These are phyloP conservation scores for Actinostola sp. DNA, from an alignment of 92 coral and sea anemone species.

Conservation along the genomic window DNA sequence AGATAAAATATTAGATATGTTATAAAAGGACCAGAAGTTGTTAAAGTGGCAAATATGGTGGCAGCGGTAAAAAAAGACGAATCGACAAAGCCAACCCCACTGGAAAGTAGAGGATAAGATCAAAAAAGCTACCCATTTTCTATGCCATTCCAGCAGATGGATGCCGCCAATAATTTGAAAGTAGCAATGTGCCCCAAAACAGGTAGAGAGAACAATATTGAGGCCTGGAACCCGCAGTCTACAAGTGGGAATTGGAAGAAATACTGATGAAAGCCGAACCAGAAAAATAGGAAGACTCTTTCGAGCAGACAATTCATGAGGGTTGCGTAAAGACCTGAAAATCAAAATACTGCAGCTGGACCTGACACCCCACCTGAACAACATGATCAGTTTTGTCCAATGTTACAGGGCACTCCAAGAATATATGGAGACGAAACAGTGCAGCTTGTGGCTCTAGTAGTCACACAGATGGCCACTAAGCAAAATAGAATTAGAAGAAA, in stretches of 20 bases:
- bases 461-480: conserved; percentile 23
- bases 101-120: conserved; percentile 44
- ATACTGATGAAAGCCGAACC: conserved; percentile 16
- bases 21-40: too few species aligned
- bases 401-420: conserved; percentile 32
- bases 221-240: conserved; percentile 2
- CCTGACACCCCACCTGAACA: conserved; percentile 43
- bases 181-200: conserved; percentile 7
- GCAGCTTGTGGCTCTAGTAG: conserved; percentile 34
- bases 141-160: conserved; percentile 34
- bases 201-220: not conserved
- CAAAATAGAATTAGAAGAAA: not conserved
- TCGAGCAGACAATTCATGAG: conserved; percentile 50
- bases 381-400: conserved; percentile 42
- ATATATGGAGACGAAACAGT: conserved; percentile 2
- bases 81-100: conserved; percentile 37
- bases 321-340: conserved; percentile 26
- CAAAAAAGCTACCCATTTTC: conserved; percentile 44
- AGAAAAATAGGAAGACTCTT: not conserved
- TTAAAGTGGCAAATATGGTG: not conserved
- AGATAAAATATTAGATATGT: too few species aligned
- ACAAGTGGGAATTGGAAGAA: conserved; percentile 15
- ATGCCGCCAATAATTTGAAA: not conserved
- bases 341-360: conserved; percentile 44
- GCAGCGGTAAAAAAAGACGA: not conserved